Conservation (phyloP, 2,113 vertebrate genomes). For the Probosciger aterrimus region DNA sequence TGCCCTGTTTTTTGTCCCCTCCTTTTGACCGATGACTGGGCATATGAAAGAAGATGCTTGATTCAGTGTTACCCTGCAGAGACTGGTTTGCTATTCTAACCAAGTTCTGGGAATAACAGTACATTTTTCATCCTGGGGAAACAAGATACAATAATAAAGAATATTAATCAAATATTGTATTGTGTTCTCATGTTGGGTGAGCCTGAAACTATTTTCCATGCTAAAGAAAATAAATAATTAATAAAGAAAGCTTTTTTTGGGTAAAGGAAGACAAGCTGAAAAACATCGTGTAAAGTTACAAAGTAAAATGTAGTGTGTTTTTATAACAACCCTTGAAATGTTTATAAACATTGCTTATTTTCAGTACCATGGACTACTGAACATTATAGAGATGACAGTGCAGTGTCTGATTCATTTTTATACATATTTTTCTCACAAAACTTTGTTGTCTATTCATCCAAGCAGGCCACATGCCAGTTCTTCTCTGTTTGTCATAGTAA, state of each 20-base stretch:
- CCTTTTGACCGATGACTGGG: neutral
- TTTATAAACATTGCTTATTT: slow-evolving; percentile 37
- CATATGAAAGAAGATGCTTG: slow-evolving; percentile 30
- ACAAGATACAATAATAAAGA: slow-evolving; percentile 52
- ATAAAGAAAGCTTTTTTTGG: neutral
- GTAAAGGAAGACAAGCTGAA: neutral
- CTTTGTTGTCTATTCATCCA: neutral
- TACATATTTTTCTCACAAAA: neutral
- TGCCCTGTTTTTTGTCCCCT: slow-evolving; percentile 27
- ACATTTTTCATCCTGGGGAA: slow-evolving; percentile 43
- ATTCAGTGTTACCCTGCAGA: slow-evolving; percentile 26
- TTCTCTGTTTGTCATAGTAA: slow-evolving; percentile 46
- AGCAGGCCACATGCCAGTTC: neutral
- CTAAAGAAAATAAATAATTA: slow-evolving; percentile 35
- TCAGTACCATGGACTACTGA: slow-evolving; percentile 65
- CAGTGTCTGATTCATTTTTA: slow-evolving; percentile 1
- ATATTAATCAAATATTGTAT: slow-evolving; percentile 41
- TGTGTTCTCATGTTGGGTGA: slow-evolving; percentile 23
- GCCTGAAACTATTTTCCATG: slow-evolving; percentile 15
- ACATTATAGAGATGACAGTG: neutral
- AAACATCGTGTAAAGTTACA: slow-evolving; percentile 43
- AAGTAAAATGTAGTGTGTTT: slow-evolving; percentile 9
- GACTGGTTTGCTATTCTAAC: slow-evolving; percentile 44
- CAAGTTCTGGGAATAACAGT: slow-evolving; percentile 32
- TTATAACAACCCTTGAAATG: neutral